A percentile compares a stretch with the other conserved stretches of the same genome.
These are phyloP conservation scores for Stomatorhinus walkeri DNA, from an alignment of 2,797 vertebrate species.

Conservation along the genomic window DNA sequence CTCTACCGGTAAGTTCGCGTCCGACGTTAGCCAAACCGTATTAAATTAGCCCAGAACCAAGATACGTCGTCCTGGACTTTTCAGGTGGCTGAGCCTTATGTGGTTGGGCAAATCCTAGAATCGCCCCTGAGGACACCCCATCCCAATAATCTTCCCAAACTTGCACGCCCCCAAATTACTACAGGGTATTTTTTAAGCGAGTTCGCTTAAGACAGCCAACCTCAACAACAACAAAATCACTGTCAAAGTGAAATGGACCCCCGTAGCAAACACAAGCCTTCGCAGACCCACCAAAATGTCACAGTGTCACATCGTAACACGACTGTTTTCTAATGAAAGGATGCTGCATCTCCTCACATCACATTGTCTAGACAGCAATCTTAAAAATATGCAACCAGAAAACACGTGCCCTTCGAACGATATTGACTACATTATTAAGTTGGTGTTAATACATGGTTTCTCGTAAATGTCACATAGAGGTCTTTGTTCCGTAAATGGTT, in stretches of 20 bases:
- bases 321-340: neutral
- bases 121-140: neutral
- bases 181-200: neutral
- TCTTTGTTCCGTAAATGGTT: neutral
- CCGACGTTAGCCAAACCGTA: neutral
- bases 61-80: neutral
- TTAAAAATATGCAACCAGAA: neutral
- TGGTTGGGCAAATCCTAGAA: neutral
- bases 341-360: neutral
- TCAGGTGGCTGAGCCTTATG: neutral
- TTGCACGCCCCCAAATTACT: neutral
- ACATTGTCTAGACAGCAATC: neutral
- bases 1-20: neutral
- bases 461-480: neutral
- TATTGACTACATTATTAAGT: neutral
- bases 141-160: neutral
- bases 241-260: neutral
- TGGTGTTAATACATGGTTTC: neutral
- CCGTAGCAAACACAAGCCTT: neutral
- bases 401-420: neutral
- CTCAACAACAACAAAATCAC: neutral
- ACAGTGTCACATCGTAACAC: neutral
- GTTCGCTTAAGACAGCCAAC: neutral
- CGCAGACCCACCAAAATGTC: neutral
- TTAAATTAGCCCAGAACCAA: neutral